phyloP scores from a whole-genome alignment of 2,888 invertebrate species.

The Drosophila helvetica region DNA sequence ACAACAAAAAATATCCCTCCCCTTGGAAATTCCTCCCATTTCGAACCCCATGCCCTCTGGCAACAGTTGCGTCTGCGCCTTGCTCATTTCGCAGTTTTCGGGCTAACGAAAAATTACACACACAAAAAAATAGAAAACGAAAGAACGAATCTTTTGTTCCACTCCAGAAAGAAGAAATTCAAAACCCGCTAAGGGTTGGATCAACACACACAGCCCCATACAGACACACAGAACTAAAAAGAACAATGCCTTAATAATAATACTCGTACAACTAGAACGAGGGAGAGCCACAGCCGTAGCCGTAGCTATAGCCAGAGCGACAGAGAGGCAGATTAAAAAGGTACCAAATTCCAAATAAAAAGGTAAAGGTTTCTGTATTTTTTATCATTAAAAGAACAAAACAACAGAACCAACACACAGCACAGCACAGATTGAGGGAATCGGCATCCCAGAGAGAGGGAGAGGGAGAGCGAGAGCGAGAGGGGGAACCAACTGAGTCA shows the following conservation, averaged over 20 bases:
- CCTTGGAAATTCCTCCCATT: constrained; percentile 32
- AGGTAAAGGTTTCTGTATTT: constrained; percentile 73
- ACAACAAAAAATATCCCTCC: constrained; percentile 1
- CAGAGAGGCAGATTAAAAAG: constrained; percentile 69
- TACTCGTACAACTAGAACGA: constrained; percentile 44
- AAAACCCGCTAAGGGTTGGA: constrained; percentile 73
- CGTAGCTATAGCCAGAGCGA: not conserved
- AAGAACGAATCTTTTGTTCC: constrained; percentile 61
- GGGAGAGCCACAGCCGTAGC: not conserved
- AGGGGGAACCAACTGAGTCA: constrained; percentile 2
- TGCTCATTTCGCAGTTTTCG: constrained; percentile 67
- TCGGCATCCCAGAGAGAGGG: constrained; percentile 20
- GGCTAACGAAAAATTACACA: constrained; percentile 50
- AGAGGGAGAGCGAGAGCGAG: not conserved
- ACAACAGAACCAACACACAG: constrained; percentile 41
- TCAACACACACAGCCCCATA: constrained; percentile 36
- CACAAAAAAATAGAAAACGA: constrained; percentile 23
- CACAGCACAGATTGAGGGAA: constrained; percentile 38
- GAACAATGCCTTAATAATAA: constrained; percentile 72
- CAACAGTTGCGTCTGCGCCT: constrained; percentile 73
- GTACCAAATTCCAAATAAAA: constrained; percentile 79
- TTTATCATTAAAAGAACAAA: constrained; percentile 77
- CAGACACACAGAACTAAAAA: constrained; percentile 46
- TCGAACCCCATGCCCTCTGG: constrained; percentile 17
- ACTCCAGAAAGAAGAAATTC: constrained; percentile 75